Conservation (phyloP, 2,888 invertebrate genomes). For the Ormyrus nitidulus region DNA sequence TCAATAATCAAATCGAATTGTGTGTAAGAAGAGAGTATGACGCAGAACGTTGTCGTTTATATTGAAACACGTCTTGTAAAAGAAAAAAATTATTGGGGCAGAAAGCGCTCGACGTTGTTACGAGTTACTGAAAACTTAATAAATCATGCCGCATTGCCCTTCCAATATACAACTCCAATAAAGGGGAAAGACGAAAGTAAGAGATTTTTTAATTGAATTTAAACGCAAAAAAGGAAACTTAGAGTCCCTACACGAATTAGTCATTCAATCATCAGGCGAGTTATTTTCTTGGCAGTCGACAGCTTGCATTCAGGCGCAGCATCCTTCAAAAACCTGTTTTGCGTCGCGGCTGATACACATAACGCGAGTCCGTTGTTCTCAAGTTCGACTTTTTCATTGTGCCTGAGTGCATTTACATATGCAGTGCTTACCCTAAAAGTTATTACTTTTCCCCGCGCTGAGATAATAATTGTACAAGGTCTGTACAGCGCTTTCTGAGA, state of each 20-base stretch:
- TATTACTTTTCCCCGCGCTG: constrained; percentile 1
- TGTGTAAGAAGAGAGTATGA: constrained; percentile 1
- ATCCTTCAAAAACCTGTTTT: constrained; percentile 45
- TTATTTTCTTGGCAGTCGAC: constrained; percentile 44
- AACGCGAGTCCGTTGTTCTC: constrained; percentile 9
- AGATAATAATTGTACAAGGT: constrained; percentile 23
- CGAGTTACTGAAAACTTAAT: no score
- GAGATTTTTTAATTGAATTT: no score
- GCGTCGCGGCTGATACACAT: not conserved
- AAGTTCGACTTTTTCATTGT: not conserved
- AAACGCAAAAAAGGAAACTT: no score
- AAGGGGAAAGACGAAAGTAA: no score
- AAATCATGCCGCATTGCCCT: no score
- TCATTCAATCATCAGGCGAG: constrained; percentile 39
- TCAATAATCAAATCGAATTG: constrained; percentile 28
- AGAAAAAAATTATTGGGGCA: not conserved
- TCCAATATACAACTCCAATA: no score
- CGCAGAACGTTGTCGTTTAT: not conserved
- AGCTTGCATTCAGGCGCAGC: constrained; percentile 39
- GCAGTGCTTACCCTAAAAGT: constrained; percentile 11
- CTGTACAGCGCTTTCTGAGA: no score
- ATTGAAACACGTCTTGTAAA: constrained; percentile 16
- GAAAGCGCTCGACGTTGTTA: no score
- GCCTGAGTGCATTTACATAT: not conserved
- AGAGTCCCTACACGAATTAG: constrained; percentile 1